Evolutionary conservation across 2,797 vertebrate genomes (phyloP).

Genomic region (Tragopan temminckii): DNA sequence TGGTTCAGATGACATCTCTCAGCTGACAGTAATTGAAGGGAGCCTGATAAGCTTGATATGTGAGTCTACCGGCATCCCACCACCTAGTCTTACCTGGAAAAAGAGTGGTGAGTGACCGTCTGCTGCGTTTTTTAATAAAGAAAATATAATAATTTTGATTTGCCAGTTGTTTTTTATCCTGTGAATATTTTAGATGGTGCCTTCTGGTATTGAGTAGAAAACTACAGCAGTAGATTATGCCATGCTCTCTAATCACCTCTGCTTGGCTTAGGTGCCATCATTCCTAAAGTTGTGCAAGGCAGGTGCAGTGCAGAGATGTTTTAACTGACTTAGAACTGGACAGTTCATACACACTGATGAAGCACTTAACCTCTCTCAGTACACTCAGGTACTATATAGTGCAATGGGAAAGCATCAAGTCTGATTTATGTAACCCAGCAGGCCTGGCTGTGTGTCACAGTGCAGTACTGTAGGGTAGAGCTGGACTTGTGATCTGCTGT

Average conservation of each 20-base stretch:
- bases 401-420: not conserved
- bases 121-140: not conserved
- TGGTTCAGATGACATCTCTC: slow-evolving; percentile 85
- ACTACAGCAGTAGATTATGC: not conserved
- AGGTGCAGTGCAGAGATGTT: not conserved
- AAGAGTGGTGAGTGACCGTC: slow-evolving; percentile 86
- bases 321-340: not conserved
- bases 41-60: slow-evolving; percentile 90
- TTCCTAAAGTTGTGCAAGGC: not conserved
- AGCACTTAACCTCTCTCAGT: not conserved
- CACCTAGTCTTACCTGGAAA: slow-evolving; percentile 91
- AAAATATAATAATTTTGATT: not conserved
- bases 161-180: not conserved
- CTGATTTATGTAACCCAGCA: not conserved
- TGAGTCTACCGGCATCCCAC: slow-evolving; percentile 95
- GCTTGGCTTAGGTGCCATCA: not conserved
- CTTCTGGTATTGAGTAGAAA: not conserved
- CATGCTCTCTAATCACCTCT: not conserved
- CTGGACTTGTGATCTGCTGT: not conserved
- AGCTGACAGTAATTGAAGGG: slow-evolving; percentile 90
- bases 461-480: not conserved
- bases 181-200: not conserved
- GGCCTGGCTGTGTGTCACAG: not conserved
- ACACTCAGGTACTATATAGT: accelerated
- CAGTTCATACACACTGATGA: not conserved